Conservation (phyloP, 2,888 invertebrate species). For the Lepidonotus clava region DNA sequence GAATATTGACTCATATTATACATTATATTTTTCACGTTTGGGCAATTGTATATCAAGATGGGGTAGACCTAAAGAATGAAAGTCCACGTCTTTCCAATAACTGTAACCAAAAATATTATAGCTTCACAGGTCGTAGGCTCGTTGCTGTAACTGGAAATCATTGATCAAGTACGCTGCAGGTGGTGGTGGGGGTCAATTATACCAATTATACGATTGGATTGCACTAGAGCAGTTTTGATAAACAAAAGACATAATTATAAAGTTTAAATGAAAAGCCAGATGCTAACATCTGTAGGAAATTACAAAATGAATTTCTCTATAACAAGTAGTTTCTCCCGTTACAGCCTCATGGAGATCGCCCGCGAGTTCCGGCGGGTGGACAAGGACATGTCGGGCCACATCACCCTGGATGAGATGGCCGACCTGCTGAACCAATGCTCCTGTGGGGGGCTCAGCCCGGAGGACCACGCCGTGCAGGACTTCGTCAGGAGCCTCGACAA, state of each 20-base stretch:
- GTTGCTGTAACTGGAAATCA: no score
- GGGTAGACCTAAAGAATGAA: no score
- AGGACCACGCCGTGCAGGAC: background rate
- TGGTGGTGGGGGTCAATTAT: no score
- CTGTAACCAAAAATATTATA: no score
- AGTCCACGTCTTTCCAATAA: no score
- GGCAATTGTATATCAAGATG: no score
- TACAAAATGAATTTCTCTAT: background rate
- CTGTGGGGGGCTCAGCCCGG: background rate
- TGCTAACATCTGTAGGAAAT: no score
- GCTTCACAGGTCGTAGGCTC: no score
- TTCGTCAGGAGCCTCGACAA: conserved; percentile 16
- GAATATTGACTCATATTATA: no score
- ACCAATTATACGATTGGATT: no score
- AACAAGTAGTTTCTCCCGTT: background rate
- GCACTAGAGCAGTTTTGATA: background rate
- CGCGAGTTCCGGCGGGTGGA: conserved; percentile 47
- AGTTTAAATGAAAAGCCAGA: background rate
- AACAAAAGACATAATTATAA: background rate
- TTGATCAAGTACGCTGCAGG: no score
- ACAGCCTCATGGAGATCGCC: conserved; percentile 11
- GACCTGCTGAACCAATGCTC: conserved; percentile 11
- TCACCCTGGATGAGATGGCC: background rate
- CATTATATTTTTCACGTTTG: no score
- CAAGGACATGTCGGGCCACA: background rate